Conservation (phyloP, 2,797 vertebrate genomes). For the Pangasius larnaudii region DNA sequence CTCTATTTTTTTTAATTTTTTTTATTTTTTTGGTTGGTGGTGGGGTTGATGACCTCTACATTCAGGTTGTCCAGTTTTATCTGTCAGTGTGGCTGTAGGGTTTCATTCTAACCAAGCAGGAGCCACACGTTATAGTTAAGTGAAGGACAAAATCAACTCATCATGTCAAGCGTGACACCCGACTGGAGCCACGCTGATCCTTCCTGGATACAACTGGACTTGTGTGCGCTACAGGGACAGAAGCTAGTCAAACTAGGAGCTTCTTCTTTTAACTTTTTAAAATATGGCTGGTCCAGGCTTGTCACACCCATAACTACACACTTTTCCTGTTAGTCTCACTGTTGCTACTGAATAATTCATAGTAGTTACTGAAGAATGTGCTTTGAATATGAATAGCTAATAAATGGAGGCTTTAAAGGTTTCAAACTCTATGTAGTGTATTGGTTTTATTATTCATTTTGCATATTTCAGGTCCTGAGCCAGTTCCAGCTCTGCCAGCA, state of each 20-base stretch:
- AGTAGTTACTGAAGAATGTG: neutral
- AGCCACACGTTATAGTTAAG: neutral
- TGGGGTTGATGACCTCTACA: neutral
- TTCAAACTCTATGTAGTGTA: neutral
- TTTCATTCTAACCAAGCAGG: neutral
- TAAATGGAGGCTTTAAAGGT: neutral
- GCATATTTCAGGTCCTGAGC: neutral
- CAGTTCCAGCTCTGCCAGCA: neutral
- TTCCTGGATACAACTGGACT: neutral
- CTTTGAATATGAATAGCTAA: neutral
- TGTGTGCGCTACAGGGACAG: neutral
- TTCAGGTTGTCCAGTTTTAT: neutral
- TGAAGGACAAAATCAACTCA: neutral
- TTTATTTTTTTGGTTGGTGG: neutral
- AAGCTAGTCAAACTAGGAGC: neutral
- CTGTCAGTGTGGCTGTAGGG: neutral
- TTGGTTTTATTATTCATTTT: slow-evolving; percentile 12
- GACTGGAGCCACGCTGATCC: neutral
- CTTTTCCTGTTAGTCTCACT: neutral
- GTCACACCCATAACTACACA: neutral
- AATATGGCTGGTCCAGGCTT: neutral
- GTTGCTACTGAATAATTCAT: neutral
- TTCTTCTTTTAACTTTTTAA: neutral
- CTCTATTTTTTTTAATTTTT: neutral
- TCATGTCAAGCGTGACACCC: too few species aligned